Conservation (phyloP, 2,113 vertebrate genomes). For the Aptenodytes patagonicus region DNA sequence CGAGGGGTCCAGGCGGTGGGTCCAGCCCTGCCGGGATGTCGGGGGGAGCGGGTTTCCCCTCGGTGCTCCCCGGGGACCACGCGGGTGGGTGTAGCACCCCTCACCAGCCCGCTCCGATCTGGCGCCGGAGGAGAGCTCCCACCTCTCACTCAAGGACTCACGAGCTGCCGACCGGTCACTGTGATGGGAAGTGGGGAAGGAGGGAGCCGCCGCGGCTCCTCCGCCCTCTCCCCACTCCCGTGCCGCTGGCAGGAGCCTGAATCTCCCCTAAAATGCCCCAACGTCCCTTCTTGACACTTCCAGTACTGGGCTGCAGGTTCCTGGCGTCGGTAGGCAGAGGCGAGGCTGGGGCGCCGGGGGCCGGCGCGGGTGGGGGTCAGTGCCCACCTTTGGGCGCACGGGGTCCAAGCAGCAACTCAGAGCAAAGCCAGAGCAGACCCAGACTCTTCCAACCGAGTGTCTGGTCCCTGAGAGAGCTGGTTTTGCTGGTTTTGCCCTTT, state of each 20-base stretch:
- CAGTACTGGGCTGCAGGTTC: background rate
- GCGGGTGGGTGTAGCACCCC: background rate
- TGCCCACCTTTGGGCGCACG: background rate
- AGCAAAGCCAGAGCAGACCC: background rate
- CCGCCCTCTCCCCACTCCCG: background rate
- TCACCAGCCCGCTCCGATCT: background rate
- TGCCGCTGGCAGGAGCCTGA: constrained; percentile 7
- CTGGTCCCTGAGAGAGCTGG: background rate
- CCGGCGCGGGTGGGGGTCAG: background rate
- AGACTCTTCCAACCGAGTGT: background rate
- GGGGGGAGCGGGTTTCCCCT: background rate
- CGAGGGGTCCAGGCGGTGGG: background rate
- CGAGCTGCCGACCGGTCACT: constrained; percentile 55
- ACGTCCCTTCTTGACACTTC: background rate
- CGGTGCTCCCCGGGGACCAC: accelerated
- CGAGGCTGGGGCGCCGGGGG: background rate
- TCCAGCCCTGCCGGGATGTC: accelerated
- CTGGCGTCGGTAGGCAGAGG: background rate
- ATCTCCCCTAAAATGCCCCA: background rate
- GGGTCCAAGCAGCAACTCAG: background rate
- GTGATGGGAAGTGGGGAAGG: constrained; percentile 15
- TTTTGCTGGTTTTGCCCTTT: background rate
- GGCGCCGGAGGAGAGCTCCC: background rate
- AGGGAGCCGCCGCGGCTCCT: accelerated
- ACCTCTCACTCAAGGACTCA: background rate